A percentile compares a stretch with the other conserved stretches of the same genome.
These are phyloP conservation scores for Oryzias dopingdopingensis DNA, from an alignment of 2,797 vertebrate genomes.

Conservation along the genomic window DNA sequence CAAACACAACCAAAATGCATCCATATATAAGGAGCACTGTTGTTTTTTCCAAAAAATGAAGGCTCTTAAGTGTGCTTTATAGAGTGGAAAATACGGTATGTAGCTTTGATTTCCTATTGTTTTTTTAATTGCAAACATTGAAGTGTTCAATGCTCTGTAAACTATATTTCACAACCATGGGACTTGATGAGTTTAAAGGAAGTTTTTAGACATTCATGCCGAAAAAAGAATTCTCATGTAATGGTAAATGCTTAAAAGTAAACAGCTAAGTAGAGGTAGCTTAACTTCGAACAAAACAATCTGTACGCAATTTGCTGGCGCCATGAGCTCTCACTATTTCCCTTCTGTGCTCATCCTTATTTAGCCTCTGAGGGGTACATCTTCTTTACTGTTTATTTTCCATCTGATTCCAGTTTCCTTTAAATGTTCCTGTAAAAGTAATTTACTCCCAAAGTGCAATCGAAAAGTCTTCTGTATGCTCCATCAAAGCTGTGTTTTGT, in stretches of 20 bases:
- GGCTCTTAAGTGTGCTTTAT: no score
- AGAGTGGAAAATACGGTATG: no score
- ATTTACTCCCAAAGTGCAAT: slow-evolving; percentile 27
- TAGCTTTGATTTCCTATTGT: not conserved
- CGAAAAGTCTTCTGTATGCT: slow-evolving; percentile 1
- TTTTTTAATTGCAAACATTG: not conserved
- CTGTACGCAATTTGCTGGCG: slow-evolving; percentile 10
- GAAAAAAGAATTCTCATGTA: not conserved
- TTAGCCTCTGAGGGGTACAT: slow-evolving; percentile 35
- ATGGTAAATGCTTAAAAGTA: not conserved
- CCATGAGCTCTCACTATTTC: slow-evolving; percentile 24
- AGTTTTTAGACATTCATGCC: no score
- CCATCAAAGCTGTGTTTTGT: slow-evolving; percentile 2
- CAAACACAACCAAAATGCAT: no score
- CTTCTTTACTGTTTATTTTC: slow-evolving; percentile 37
- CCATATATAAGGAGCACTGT: no score
- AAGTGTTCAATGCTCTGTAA: no score
- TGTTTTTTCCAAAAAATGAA: no score
- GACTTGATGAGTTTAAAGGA: no score
- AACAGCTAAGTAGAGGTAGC: slow-evolving; percentile 1
- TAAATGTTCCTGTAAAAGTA: slow-evolving; percentile 32
- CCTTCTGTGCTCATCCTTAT: slow-evolving; percentile 6
- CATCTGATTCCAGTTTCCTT: slow-evolving; percentile 56
- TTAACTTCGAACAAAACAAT: not conserved
- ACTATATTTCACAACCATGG: no score